A percentile compares a stretch with the other conserved stretches of the same genome.
These are phyloP conservation scores for Rhadina sibilatrix DNA, from an alignment of 2,113 vertebrate species.

Conservation along the genomic window DNA sequence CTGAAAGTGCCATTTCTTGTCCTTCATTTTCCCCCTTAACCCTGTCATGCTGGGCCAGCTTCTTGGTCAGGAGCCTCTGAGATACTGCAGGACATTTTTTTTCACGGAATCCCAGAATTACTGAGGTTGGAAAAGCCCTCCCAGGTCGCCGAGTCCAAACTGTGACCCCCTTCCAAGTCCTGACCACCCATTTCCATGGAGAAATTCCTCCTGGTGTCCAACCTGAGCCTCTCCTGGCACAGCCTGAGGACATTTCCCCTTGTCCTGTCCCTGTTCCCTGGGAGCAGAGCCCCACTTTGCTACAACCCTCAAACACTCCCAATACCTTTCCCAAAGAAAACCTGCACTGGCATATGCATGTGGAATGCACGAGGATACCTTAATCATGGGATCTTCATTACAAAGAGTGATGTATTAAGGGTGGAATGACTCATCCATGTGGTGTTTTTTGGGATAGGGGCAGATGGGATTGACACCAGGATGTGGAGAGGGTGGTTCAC, in stretches of 20 bases:
- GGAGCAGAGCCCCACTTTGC: neutral
- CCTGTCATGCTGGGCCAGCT: neutral
- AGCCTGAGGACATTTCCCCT: neutral
- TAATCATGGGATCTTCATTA: too few species aligned
- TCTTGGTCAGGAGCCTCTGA: neutral
- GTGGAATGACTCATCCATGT: neutral
- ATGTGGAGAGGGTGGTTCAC: neutral
- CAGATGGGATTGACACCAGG: neutral
- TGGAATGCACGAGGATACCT: neutral
- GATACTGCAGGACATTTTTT: neutral
- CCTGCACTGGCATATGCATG: neutral
- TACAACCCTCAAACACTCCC: neutral
- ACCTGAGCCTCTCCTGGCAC: neutral
- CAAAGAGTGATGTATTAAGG: neutral
- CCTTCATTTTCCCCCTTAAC: neutral
- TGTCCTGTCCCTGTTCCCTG: neutral
- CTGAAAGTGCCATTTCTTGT: neutral
- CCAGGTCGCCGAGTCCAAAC: neutral
- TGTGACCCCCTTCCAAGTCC: neutral
- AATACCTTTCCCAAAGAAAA: neutral
- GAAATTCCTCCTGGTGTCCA: neutral
- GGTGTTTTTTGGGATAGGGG: neutral
- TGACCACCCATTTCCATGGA: fast-evolving
- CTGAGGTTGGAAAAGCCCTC: neutral
- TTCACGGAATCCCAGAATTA: neutral